Evolutionary conservation across 2,113 vertebrate species (phyloP).

Genomic region (Grammomys dolichurus): DNA sequence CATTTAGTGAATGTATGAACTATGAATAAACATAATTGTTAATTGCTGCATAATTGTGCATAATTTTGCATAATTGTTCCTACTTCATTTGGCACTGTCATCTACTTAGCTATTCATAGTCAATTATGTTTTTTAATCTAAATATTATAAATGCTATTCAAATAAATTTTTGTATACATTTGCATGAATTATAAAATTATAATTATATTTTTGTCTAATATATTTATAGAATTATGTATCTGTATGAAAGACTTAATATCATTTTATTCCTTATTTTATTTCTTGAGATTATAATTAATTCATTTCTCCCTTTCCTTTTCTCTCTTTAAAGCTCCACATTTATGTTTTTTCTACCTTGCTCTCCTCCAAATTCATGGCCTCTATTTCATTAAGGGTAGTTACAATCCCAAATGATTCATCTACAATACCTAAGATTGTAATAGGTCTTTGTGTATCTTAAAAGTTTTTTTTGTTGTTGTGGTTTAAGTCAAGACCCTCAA

Average conservation of each 20-base stretch:
- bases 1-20: not conserved
- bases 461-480: not conserved
- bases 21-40: slow-evolving; percentile 23
- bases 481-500: not conserved
- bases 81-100: not conserved
- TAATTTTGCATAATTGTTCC: slow-evolving; percentile 14
- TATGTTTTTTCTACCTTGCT: not conserved
- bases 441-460: not conserved
- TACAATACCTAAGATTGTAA: not conserved
- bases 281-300: not conserved
- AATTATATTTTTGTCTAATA: not conserved
- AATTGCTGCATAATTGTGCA: slow-evolving; percentile 12
- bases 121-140: slow-evolving; percentile 6
- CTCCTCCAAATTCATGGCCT: not conserved
- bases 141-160: not conserved
- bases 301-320: not conserved
- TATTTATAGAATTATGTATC: not conserved
- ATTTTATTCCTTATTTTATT: not conserved
- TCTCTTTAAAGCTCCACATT: not conserved
- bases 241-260: not conserved
- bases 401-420: not conserved
- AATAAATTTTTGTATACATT: not conserved
- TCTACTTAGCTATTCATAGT: slow-evolving; percentile 4
- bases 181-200: not conserved
- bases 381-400: not conserved